These are phyloP conservation scores for Venturia canescens DNA, from an alignment of 1,140 invertebrate genomes.

Conservation along the genomic window DNA sequence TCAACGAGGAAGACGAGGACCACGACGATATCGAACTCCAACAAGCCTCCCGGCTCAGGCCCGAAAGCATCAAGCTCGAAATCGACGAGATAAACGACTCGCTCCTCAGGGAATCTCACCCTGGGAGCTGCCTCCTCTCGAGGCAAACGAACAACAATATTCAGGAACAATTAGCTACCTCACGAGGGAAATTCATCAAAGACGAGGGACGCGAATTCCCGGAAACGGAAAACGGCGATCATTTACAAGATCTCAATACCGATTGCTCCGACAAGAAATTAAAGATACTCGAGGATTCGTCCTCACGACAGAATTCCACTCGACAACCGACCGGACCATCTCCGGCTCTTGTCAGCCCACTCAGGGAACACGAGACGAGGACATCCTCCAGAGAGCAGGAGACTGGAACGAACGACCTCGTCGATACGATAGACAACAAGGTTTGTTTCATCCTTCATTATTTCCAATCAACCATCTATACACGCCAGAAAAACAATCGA, in stretches of 20 bases:
- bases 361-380: slow-evolving; percentile 66
- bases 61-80: slow-evolving; percentile 48
- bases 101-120: background rate
- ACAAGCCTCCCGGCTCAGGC: slow-evolving; percentile 67
- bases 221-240: slow-evolving; percentile 43
- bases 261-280: slow-evolving; percentile 59
- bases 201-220: slow-evolving; percentile 10
- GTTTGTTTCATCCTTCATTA: slow-evolving; percentile 49
- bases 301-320: slow-evolving; percentile 36
- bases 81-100: slow-evolving; percentile 50
- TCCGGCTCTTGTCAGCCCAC: slow-evolving; percentile 55
- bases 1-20: slow-evolving; percentile 54
- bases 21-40: slow-evolving; percentile 68
- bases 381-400: slow-evolving; percentile 60
- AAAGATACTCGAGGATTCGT: slow-evolving; percentile 64
- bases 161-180: slow-evolving; percentile 35
- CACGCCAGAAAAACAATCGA: too few species aligned
- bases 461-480: too few species aligned
- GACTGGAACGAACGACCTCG: slow-evolving; percentile 63
- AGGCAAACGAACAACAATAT: slow-evolving; percentile 38
- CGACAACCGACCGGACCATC: background rate
- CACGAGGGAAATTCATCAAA: slow-evolving; percentile 29
- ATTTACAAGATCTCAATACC: slow-evolving; percentile 65
- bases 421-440: slow-evolving; percentile 72
- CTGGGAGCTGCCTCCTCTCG: background rate